Conservation (phyloP, 2,888 invertebrate genomes). For the Tachina lurida region DNA sequence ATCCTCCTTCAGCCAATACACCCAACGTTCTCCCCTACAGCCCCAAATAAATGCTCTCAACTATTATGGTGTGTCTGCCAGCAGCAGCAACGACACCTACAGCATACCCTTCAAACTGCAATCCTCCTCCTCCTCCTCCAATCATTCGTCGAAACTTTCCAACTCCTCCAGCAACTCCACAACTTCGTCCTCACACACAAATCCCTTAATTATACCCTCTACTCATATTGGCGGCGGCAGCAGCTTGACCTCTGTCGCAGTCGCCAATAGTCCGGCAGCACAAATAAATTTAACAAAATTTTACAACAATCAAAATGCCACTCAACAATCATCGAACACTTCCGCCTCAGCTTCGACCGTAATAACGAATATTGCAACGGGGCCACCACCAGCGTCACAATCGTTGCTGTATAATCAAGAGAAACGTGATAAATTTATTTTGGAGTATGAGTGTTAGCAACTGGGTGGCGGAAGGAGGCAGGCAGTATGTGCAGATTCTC, state of each 20-base stretch:
- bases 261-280: constrained; percentile 74
- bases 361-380: constrained; percentile 35
- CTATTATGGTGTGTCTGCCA: constrained; percentile 63
- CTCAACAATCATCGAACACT: constrained; percentile 40
- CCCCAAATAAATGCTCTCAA: constrained; percentile 64
- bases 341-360: constrained; percentile 52
- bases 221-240: constrained; percentile 6
- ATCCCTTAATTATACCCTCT: constrained; percentile 61
- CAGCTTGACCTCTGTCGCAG: constrained; percentile 15
- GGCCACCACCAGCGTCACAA: not conserved
- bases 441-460: constrained; percentile 82
- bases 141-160: constrained; percentile 70
- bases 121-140: constrained; percentile 66
- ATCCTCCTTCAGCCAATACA: constrained; percentile 60
- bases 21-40: constrained; percentile 69
- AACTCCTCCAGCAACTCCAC: constrained; percentile 71
- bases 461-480: not conserved
- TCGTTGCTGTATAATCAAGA: constrained; percentile 62
- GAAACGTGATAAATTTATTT: constrained; percentile 79
- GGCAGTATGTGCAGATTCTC: not conserved
- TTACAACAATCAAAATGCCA: constrained; percentile 60
- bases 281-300: constrained; percentile 68
- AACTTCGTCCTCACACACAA: constrained; percentile 67
- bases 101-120: constrained; percentile 61
- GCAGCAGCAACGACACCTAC: constrained; percentile 69